phyloP scores from a whole-genome alignment of 2,797 vertebrate genomes.

The Centropyge bicolor region DNA sequence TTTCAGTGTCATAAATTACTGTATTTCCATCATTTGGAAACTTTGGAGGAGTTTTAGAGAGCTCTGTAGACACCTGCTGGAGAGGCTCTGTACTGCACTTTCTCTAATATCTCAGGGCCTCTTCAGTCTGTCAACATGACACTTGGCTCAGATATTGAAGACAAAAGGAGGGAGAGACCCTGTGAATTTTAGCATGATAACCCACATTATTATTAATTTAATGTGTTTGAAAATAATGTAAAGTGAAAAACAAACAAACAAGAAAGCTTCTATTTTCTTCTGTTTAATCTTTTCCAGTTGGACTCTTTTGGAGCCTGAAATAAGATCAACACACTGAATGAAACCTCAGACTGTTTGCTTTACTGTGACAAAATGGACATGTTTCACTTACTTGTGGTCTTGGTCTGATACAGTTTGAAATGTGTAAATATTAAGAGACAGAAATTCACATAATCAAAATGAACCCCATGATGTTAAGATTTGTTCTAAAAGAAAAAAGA shows the following conservation, averaged over 20 bases:
- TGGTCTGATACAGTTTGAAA: neutral
- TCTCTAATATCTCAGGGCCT: conserved; percentile 22
- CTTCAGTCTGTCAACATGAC: conserved; percentile 8
- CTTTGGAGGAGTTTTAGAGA: conserved; percentile 19
- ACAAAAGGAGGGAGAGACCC: neutral
- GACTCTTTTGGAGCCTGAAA: neutral
- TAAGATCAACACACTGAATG: neutral
- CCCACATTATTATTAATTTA: neutral
- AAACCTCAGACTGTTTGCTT: conserved; percentile 4
- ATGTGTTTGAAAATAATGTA: accelerated
- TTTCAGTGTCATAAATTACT: neutral
- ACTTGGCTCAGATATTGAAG: neutral
- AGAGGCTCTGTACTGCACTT: conserved; percentile 26
- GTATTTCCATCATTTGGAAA: neutral
- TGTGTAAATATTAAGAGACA: neutral
- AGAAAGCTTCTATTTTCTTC: neutral
- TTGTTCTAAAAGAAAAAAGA: neutral
- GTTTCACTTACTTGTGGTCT: neutral
- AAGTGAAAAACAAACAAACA: accelerated
- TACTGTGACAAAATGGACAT: neutral
- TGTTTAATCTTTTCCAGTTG: neutral
- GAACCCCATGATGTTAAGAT: neutral
- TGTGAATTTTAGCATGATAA: conserved; percentile 19
- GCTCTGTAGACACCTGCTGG: conserved; percentile 32
- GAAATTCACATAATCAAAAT: neutral